These are phyloP conservation scores for Trachelipus rathkii DNA, from an alignment of 1,140 invertebrate genomes.

Conservation along the genomic window DNA sequence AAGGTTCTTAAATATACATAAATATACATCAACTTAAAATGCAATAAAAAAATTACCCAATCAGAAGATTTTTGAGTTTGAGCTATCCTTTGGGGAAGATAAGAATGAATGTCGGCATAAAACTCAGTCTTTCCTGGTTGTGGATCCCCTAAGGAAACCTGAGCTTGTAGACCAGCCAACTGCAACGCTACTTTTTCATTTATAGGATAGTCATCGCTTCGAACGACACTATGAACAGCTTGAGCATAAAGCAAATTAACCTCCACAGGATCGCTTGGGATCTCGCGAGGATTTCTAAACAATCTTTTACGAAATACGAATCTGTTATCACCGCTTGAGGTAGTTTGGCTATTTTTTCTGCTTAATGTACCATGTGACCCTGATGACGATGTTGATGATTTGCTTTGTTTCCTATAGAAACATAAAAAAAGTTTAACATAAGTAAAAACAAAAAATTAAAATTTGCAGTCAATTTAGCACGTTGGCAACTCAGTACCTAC, in stretches of 20 bases:
- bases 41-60: slow-evolving; percentile 57
- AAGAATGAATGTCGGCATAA: slow-evolving; percentile 74
- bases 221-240: slow-evolving; percentile 85
- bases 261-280: slow-evolving; percentile 94
- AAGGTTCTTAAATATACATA: too few species aligned
- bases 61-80: slow-evolving; percentile 63
- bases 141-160: slow-evolving; percentile 85
- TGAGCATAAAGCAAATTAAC: slow-evolving; percentile 91
- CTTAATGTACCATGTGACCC: neutral
- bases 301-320: slow-evolving; percentile 89
- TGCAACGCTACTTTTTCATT: slow-evolving; percentile 91
- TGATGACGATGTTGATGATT: neutral
- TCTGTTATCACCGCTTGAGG: slow-evolving; percentile 80
- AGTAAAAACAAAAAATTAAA: too few species aligned
- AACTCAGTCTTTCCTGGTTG: slow-evolving; percentile 64
- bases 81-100: slow-evolving; percentile 71
- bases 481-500: too few species aligned
- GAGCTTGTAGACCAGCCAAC: slow-evolving; percentile 86
- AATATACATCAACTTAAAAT: too few species aligned
- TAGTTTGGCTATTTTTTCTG: slow-evolving; percentile 50
- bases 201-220: slow-evolving; percentile 90
- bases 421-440: too few species aligned
- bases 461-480: too few species aligned
- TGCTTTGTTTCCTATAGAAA: slow-evolving; percentile 8
- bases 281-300: slow-evolving; percentile 78